A percentile compares a stretch with the other conserved stretches of the same genome.
phyloP scores from a whole-genome alignment of 2,113 vertebrate genomes.

The Varanus komodoensis region DNA sequence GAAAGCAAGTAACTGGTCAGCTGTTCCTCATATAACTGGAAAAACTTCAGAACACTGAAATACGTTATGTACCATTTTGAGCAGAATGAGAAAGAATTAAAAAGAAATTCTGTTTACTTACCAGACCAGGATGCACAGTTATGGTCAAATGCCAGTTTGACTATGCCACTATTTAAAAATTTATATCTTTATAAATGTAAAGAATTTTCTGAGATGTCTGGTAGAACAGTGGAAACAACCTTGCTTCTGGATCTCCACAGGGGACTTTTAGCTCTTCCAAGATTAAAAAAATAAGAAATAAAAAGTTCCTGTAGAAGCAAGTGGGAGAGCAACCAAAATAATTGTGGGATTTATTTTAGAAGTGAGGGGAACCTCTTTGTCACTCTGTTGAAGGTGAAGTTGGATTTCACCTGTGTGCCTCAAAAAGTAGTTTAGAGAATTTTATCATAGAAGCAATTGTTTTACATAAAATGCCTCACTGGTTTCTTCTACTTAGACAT shows the following conservation, averaged over 20 bases:
- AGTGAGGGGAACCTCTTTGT: not conserved
- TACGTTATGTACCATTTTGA: not conserved
- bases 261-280: not conserved
- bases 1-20: not conserved
- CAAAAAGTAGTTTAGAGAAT: not conserved
- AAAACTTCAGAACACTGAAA: not conserved
- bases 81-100: not conserved
- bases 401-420: not conserved
- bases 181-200: not conserved
- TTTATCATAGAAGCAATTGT: not conserved
- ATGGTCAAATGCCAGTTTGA: not conserved
- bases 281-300: not conserved
- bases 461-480: not conserved
- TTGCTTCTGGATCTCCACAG: not conserved
- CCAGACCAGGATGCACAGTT: not conserved
- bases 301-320: not conserved
- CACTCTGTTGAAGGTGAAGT: not conserved
- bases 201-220: not conserved
- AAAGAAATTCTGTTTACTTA: not conserved
- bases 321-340: too few species aligned
- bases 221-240: not conserved
- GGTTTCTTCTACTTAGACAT: not conserved
- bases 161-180: not conserved
- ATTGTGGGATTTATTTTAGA: not conserved
- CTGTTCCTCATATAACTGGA: not conserved